Evolutionary conservation across 2,797 vertebrate genomes (phyloP).

Genomic region (Premnoplex brunnescens): DNA sequence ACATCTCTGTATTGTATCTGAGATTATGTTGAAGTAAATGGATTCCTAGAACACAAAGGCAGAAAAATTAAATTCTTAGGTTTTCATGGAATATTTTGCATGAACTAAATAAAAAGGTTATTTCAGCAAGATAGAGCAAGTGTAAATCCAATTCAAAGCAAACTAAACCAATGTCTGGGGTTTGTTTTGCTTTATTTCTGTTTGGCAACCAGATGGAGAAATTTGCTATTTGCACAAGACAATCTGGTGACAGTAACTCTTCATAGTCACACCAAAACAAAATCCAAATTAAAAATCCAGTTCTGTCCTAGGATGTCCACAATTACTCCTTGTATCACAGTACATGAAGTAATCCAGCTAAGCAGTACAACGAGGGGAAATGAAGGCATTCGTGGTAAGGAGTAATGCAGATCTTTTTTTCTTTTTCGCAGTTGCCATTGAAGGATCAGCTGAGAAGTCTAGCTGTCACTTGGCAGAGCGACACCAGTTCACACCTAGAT

Average conservation of each 20-base stretch:
- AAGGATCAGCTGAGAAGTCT: background rate
- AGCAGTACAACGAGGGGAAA: background rate
- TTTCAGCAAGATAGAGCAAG: background rate
- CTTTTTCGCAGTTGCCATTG: background rate
- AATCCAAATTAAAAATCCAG: background rate
- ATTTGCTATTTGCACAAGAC: background rate
- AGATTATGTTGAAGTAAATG: background rate
- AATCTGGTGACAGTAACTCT: background rate
- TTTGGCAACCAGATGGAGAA: background rate
- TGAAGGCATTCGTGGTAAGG: accelerated
- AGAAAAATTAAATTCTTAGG: background rate
- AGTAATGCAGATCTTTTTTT: background rate
- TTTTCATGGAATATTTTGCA: background rate
- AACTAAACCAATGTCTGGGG: background rate
- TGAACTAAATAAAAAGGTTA: background rate
- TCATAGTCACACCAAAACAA: background rate
- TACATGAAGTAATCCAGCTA: background rate
- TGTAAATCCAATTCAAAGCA: background rate
- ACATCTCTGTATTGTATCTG: background rate
- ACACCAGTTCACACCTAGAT: background rate
- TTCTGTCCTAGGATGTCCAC: background rate
- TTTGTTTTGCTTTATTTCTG: background rate
- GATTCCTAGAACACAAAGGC: background rate
- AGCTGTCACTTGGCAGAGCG: background rate
- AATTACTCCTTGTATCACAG: background rate